Base-by-base conservation (phyloP, 2,797 vertebrate genomes). In the Pseudopleuronectes americanus region DNA sequence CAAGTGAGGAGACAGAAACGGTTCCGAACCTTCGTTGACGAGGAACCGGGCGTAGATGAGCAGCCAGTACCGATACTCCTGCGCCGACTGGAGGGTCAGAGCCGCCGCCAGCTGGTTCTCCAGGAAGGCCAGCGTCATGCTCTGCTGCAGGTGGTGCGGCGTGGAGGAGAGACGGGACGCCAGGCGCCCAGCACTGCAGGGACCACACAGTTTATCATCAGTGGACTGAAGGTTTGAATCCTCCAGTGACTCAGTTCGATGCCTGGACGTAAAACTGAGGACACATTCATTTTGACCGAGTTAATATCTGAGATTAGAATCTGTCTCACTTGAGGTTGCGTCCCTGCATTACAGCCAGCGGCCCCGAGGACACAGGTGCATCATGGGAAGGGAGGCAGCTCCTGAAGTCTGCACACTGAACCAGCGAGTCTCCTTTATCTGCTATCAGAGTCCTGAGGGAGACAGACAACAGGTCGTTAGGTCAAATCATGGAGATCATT, bases 11-110 rank as follows among this genome's bases (percentile, higher is more conserved):
- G 9, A 6, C 7, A 6, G 16, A 1, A 14, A 14, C 0, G 3
- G 41, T 4, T 14, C 0, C 3, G 91, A 94, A 99, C 98, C 98
- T 96, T 99, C 98, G n/a, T 96, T 97, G 80, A 99, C 98, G 0
- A 99, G 96, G 91, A 98, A 99, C 60, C 97, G 96, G 64, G 97
- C 95, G 79, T 99, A 99, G 91, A 98, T 96, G 84, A 99, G 96
- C 84, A 99, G 95, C 98, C 97, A 99, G 90, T 99, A 96, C 71
- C 95, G 95, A 79, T 98, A 99, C 86, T 99, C 98, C 0, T 94
- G 93, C 58, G 96, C 95, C 7, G 98, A 99, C 41, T 96, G 96
- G 83, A 99, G 91, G 0, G 89, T 95, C 69, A 96, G 94, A 0
- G 97, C 95, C 0, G 96, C 95, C 0, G 95, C 96, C 65, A 98